Base-by-base conservation (phyloP, 2,113 vertebrate species). In the Dipodomys stephensi region DNA sequence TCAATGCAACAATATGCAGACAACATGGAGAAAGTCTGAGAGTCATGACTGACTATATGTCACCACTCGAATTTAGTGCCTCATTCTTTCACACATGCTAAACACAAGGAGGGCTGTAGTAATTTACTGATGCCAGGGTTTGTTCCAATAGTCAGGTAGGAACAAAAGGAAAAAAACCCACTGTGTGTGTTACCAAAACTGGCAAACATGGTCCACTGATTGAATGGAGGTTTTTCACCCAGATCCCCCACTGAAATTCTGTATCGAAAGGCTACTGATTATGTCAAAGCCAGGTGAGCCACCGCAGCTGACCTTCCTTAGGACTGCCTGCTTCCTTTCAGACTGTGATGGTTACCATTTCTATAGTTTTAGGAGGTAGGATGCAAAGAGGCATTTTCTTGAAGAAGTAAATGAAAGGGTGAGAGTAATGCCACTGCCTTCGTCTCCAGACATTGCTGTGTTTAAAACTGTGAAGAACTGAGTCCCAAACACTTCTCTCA, bases 401-500 rank as follows among this genome's bases (percentile, higher is more conserved):
- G 4, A 73, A 60, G 25, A 91, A 78, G 73, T 49, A 32, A 77
- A 32, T 60, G 46, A 3, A 16, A n/a, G 19, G 12, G 2, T 46
- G 16, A 94, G 28, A 90, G 3, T 65, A 72, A 90, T 13, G 28
- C 39, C 49, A 91, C 18, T 71, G 39, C 65, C 78, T 91, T 27
- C 46, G 79, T 30, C 23, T 83, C 65, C 67, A 92, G 44, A 68
- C 32, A 77, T 18, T 30, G 35, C 80, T n/a, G n/a, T 3, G 28
- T 65, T 86, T 73, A n/a, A 71, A 79, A 46, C 57, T 19, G 32
- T 62, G 32, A 53, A 90, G 27, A 91, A 83, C 49, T 81, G 67
- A 7, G 53, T 23, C 68, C 46, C 68, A 80, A 88, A 53, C 32
- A 32, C 16, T 74, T 93, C 79, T 68, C 90, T 62, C 71, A 83